These are phyloP conservation scores for Hirtodrosophila cameraria DNA, from an alignment of 2,888 invertebrate genomes.

Conservation along the genomic window DNA sequence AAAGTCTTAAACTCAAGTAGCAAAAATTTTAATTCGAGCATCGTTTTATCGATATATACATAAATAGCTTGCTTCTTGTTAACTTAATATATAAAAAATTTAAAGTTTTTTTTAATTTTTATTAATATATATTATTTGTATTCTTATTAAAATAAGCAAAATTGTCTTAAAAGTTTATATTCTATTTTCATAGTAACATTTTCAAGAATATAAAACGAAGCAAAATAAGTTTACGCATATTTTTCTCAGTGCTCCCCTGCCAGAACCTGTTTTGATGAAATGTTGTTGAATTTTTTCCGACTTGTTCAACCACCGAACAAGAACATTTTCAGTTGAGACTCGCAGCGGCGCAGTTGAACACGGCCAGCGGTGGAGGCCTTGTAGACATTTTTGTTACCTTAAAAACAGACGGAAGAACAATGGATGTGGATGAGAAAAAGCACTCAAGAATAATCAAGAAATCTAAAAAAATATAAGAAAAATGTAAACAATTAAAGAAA, in stretches of 20 bases:
- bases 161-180: no score
- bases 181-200: no score
- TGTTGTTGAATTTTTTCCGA: constrained; percentile 59
- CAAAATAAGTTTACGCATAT: background rate
- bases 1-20: no score
- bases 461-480: background rate
- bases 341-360: constrained; percentile 69
- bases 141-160: no score
- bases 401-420: constrained; percentile 1
- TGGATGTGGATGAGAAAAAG: background rate
- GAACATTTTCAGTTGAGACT: constrained; percentile 71
- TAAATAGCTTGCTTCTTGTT: no score
- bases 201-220: no score
- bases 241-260: constrained; percentile 37
- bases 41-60: no score
- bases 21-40: no score
- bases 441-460: background rate
- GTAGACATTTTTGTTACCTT: constrained; percentile 12
- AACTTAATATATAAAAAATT: no score
- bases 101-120: no score
- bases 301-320: constrained; percentile 75
- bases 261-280: constrained; percentile 56
- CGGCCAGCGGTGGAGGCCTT: constrained; percentile 38
- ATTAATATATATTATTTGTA: no score
- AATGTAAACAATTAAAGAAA: background rate